A percentile compares a stretch with the other conserved stretches of the same genome.
phyloP scores from a whole-genome alignment of 2,113 vertebrate species.

The Rhombomys opimus region DNA sequence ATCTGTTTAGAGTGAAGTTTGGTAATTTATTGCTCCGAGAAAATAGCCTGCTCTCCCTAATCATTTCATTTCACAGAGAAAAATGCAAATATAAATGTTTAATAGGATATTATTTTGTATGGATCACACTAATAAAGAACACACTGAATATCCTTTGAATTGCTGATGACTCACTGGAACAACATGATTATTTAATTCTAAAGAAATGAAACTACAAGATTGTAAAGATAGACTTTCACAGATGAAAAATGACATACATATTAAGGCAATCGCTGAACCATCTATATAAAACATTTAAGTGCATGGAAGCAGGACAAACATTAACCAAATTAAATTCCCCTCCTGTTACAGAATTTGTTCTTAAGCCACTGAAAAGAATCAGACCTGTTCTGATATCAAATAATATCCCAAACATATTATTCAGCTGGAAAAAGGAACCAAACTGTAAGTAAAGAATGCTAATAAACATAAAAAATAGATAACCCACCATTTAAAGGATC shows the following conservation, averaged over 20 bases:
- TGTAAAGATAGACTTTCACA: slow-evolving; percentile 29
- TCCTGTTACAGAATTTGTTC: not conserved
- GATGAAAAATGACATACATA: slow-evolving; percentile 47
- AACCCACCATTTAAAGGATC: not conserved
- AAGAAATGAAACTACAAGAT: slow-evolving; percentile 40
- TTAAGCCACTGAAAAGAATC: slow-evolving; percentile 23
- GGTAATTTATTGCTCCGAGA: not conserved
- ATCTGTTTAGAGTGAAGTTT: slow-evolving; percentile 4
- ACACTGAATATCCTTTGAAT: slow-evolving; percentile 18
- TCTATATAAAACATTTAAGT: slow-evolving; percentile 14
- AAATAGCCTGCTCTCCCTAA: not conserved
- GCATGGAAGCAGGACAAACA: not conserved
- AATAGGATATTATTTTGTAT: not conserved
- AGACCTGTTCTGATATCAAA: slow-evolving; percentile 5
- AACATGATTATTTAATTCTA: slow-evolving; percentile 23
- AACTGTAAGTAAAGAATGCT: not conserved
- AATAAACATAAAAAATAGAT: not conserved
- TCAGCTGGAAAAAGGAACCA: not conserved
- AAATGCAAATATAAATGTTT: slow-evolving; percentile 34
- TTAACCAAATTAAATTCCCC: not conserved
- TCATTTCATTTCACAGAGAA: not conserved
- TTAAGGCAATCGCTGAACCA: not conserved
- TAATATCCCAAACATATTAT: slow-evolving; percentile 20
- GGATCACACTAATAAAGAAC: not conserved
- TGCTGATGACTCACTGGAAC: not conserved